Base-by-base conservation (phyloP, 2,888 invertebrate species). In the Cerceris ruficornis region DNA sequence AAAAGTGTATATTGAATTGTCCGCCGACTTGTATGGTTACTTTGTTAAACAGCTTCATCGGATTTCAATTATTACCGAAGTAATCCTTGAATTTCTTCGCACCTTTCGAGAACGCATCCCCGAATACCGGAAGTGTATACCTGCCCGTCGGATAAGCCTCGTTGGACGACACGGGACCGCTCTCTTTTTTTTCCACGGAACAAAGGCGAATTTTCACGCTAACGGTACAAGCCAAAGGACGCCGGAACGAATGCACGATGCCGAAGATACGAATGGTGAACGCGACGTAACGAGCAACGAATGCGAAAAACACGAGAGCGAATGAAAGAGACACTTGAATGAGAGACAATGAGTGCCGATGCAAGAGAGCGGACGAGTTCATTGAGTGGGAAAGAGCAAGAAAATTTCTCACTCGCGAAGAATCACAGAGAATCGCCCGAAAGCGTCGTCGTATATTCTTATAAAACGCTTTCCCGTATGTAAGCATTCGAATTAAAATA, bases 301-400 rank as follows among this genome's bases (percentile, higher is more conserved):
- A 57, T 28, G 43, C 66, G 77, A 57, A 77, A 71, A 67, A 50
- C 67, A 50, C 54, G 28, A 28, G 28, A 28, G 54, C 62, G 46
- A 66, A 67, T 54, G 60, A 71, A 71, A 61, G 59, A 62, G 66
- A 50, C 67, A 67, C 67, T 77, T 77, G 77, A 77, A 77, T 77
- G 64, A 77, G 77, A 67, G 67, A 77, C 77, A 77, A 77, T 71
- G 59, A 77, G 54, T 66, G 62, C 17, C 64, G 77, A 77, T 77
- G 66, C 61, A 46, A 66, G 70, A 66, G 70, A 46, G 62, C 70
- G 67, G 67, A 71, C 71, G 77, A 77, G 67, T 77, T 77, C 77
- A 78, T 77, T 78, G 67, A 78, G 59, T 67, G 66, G 46, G 52
- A 66, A 74, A 39, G 43, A 11, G 17, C n/a, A 54, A 8, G 14